Percentiles rank a stretch among this genome's conserved stretches.
phyloP scores from a whole-genome alignment of 2,888 invertebrate genomes.

The Drosophila mercatorum region DNA sequence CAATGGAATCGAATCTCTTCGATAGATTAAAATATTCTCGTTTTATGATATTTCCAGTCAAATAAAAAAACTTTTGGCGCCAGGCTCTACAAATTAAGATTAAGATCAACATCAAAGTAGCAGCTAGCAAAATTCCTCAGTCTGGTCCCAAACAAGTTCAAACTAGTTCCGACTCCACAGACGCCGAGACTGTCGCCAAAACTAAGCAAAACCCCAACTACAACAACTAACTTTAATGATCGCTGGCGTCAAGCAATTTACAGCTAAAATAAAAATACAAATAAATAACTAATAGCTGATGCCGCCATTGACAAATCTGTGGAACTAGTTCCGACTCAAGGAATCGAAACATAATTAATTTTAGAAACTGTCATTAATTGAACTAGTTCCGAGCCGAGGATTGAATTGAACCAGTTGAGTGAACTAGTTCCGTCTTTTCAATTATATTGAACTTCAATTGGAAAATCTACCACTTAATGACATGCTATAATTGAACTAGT shows the following conservation, averaged over 20 bases:
- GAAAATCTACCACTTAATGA: background rate
- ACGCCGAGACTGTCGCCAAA: conserved; percentile 31
- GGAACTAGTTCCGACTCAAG: conserved; percentile 44
- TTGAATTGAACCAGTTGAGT: background rate
- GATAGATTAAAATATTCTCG: conserved; percentile 54
- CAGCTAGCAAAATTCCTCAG: conserved; percentile 54
- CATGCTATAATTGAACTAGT: background rate
- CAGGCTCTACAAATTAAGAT: conserved; percentile 73
- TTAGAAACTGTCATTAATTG: background rate
- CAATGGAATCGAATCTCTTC: conserved; percentile 45
- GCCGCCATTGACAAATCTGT: conserved; percentile 55
- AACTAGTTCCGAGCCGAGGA: background rate
- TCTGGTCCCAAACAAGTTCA: conserved; percentile 32
- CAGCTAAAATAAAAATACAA: conserved; percentile 63
- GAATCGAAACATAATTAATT: background rate
- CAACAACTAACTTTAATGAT: conserved; percentile 49
- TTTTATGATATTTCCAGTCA: conserved; percentile 51
- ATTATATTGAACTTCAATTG: no score
- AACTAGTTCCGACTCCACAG: conserved; percentile 35
- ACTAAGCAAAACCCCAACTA: conserved; percentile 7
- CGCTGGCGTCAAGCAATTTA: conserved; percentile 74
- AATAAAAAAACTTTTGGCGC: conserved; percentile 63
- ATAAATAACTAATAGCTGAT: conserved; percentile 61
- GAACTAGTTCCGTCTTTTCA: no score
- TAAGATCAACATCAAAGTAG: conserved; percentile 69